Conservation (phyloP, 2,888 invertebrate species). For the Drosophila nigricruria region DNA sequence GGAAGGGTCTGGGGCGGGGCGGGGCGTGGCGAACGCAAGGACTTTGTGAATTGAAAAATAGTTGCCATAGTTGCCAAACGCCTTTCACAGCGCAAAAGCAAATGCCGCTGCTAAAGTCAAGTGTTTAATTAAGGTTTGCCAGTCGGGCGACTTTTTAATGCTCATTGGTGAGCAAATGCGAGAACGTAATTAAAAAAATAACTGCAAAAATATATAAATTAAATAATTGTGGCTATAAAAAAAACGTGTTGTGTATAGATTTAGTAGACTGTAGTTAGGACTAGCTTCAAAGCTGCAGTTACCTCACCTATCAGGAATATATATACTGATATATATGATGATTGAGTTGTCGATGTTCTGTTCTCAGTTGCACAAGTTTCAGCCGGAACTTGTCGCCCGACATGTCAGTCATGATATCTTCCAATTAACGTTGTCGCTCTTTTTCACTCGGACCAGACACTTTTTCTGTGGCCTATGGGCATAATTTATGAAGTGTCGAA, state of each 20-base stretch:
- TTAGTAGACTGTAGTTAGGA: background rate
- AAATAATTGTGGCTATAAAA: background rate
- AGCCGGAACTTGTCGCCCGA: slow-evolving; percentile 4
- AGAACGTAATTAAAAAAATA: slow-evolving; percentile 57
- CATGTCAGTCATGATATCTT: slow-evolving; percentile 44
- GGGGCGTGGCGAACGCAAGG: slow-evolving; percentile 15
- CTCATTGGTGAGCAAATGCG: slow-evolving; percentile 49
- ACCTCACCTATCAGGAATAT: background rate
- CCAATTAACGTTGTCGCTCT: slow-evolving; percentile 47
- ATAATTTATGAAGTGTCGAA: slow-evolving; percentile 53
- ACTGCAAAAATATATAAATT: background rate
- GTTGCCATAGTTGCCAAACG: slow-evolving; percentile 69
- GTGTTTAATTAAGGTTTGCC: slow-evolving; percentile 72
- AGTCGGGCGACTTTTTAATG: slow-evolving; percentile 57
- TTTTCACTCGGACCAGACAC: slow-evolving; percentile 11
- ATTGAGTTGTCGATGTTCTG: background rate
- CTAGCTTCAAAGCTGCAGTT: background rate
- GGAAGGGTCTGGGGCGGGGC: background rate
- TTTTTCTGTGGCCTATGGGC: slow-evolving; percentile 22
- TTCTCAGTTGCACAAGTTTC: background rate
- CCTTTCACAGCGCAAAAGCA: slow-evolving; percentile 41
- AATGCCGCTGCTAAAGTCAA: slow-evolving; percentile 58
- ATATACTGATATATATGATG: background rate
- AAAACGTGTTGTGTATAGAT: background rate
- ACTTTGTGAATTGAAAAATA: slow-evolving; percentile 70